phyloP scores from a whole-genome alignment of 2,888 invertebrate species.

The Dione juno region DNA sequence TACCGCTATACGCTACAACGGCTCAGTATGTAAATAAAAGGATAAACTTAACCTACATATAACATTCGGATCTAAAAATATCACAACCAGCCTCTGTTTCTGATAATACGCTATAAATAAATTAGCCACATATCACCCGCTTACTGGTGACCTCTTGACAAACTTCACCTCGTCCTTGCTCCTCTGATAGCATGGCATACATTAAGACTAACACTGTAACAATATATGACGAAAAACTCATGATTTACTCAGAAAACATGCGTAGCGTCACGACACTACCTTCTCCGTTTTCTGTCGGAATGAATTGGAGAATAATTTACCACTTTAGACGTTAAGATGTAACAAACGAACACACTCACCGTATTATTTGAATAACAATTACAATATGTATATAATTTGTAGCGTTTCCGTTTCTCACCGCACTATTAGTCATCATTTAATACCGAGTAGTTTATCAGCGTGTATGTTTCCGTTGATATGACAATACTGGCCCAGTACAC shows the following conservation, averaged over 20 bases:
- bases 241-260: too few relatives aligned
- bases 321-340: too few relatives aligned
- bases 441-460: not conserved
- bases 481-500: not conserved
- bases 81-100: not conserved
- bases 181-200: not conserved
- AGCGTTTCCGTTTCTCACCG: not conserved
- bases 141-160: conserved; percentile 10
- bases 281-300: too few relatives aligned
- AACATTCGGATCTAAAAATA: not conserved
- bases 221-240: too few relatives aligned
- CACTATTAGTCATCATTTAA: not conserved
- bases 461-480: conserved; percentile 6
- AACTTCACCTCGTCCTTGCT: conserved; percentile 4
- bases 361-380: too few relatives aligned
- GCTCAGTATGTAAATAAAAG: not conserved
- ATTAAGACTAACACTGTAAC: not conserved
- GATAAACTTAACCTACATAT: not conserved
- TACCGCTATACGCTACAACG: too few relatives aligned
- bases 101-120: conserved; percentile 4
- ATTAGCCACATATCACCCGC: not conserved
- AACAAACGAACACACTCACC: too few relatives aligned
- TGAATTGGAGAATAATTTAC: too few relatives aligned
- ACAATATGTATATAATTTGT: not conserved
- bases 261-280: too few relatives aligned